phyloP scores from a whole-genome alignment of 92 coral and sea anemone genomes.

The Pocillopora meandrina region DNA sequence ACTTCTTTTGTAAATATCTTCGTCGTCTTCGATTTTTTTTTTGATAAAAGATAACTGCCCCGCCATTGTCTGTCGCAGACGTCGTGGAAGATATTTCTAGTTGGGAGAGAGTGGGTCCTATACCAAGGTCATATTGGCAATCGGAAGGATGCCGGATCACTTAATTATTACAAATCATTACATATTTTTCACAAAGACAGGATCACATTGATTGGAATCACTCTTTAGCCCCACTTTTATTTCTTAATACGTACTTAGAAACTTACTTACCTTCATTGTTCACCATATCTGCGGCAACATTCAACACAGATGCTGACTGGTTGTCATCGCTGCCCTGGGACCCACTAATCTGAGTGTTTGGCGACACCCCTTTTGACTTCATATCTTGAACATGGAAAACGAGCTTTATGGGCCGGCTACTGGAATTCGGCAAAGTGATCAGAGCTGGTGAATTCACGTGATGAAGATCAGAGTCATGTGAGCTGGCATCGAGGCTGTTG shows the following conservation, averaged over 20 bases:
- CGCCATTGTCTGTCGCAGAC: too few relatives aligned
- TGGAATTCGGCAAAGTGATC: constrained; percentile 32
- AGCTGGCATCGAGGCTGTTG: background rate
- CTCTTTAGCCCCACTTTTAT: too few relatives aligned
- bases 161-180: too few relatives aligned
- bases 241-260: background rate
- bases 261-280: constrained; percentile 11
- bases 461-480: constrained; percentile 1
- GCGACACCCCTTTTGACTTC: constrained; percentile 17
- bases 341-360: background rate
- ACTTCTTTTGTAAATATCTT: too few relatives aligned
- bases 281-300: background rate
- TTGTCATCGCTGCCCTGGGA: background rate
- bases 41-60: too few relatives aligned
- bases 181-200: too few relatives aligned
- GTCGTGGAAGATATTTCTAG: too few relatives aligned
- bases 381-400: constrained; percentile 21
- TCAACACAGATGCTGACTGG: background rate
- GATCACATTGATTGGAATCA: too few relatives aligned
- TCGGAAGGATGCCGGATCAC: too few relatives aligned
- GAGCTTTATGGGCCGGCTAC: constrained; percentile 39
- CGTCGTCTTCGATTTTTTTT: too few relatives aligned
- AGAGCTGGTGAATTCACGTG: constrained; percentile 35
- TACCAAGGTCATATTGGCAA: too few relatives aligned
- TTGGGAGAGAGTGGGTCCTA: too few relatives aligned